Evolutionary conservation across 2,113 vertebrate species (phyloP).

Genomic region (Labeo catla): DNA sequence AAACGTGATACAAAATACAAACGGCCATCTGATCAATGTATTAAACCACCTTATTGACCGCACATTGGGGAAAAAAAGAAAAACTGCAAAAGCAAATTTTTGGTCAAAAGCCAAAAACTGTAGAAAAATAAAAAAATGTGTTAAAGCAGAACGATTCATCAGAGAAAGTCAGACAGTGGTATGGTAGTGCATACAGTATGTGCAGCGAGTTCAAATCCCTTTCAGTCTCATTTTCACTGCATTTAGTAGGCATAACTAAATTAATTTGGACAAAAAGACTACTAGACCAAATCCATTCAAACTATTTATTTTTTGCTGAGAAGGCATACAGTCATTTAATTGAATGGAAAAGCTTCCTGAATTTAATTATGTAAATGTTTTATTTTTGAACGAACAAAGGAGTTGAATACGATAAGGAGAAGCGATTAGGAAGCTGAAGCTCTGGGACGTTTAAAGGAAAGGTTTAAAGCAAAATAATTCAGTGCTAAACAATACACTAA

Average conservation of each 20-base stretch:
- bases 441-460: background rate
- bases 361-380: slow-evolving; percentile 12
- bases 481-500: background rate
- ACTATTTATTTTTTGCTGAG: background rate
- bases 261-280: background rate
- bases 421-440: background rate
- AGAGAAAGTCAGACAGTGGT: background rate
- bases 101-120: background rate
- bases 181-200: background rate
- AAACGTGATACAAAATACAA: background rate
- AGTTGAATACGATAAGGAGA: background rate
- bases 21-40: background rate
- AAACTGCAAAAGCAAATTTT: background rate
- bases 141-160: background rate
- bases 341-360: background rate
- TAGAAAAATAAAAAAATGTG: background rate
- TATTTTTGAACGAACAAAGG: background rate
- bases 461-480: slow-evolving; percentile 4
- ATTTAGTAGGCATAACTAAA: background rate
- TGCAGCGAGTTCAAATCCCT: background rate
- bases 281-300: slow-evolving; percentile 5
- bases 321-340: slow-evolving; percentile 6
- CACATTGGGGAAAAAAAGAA: background rate
- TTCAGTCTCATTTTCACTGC: background rate
- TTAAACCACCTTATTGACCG: background rate